A percentile compares a stretch with the other conserved stretches of the same genome.
Evolutionary conservation across 2,888 invertebrate species (phyloP).

Genomic region (Caenorhabditis angaria): DNA sequence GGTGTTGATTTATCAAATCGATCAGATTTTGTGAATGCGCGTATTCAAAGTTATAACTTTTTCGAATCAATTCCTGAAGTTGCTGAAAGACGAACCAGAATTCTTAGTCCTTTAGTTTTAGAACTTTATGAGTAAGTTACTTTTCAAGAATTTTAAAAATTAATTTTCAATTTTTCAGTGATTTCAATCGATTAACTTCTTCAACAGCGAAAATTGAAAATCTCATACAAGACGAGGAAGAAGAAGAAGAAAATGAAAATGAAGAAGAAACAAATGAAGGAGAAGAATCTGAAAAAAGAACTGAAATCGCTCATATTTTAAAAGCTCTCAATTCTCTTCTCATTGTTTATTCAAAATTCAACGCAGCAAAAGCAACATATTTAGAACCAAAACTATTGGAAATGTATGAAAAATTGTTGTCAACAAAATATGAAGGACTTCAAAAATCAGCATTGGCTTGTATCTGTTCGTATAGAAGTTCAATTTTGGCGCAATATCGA

Average conservation of each 20-base stretch:
- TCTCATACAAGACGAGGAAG: conserved; percentile 15
- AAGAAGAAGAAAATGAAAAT: conserved; percentile 48
- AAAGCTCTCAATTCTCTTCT: conserved; percentile 55
- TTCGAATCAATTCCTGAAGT: conserved; percentile 78
- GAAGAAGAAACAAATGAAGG: conserved; percentile 36
- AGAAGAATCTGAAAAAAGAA: conserved; percentile 16
- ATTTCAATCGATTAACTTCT: conserved; percentile 19
- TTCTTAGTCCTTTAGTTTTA: conserved; percentile 83
- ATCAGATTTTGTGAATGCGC: conserved; percentile 43
- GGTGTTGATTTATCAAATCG: conserved; percentile 32
- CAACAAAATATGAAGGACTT: conserved; percentile 82
- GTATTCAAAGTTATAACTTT: conserved; percentile 45
- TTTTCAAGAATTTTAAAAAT: conserved; percentile 16
- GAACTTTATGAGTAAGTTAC: conserved; percentile 81
- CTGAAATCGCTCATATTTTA: conserved; percentile 28
- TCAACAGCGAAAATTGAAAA: conserved; percentile 9
- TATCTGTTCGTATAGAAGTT: conserved; percentile 85
- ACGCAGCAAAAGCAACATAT: conserved; percentile 83
- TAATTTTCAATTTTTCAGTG: conserved; percentile 31
- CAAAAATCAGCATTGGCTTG: conserved; percentile 89
- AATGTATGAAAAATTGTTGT: conserved; percentile 75
- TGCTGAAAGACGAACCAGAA: conserved; percentile 84
- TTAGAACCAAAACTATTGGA: conserved; percentile 81
- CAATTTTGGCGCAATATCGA: conserved; percentile 83
- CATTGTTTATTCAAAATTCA: conserved; percentile 79